Percentiles rank a stretch among this genome's conserved stretches.
Conservation (phyloP, 2,888 invertebrate genomes). For the Mesorhabditis spiculigera region DNA sequence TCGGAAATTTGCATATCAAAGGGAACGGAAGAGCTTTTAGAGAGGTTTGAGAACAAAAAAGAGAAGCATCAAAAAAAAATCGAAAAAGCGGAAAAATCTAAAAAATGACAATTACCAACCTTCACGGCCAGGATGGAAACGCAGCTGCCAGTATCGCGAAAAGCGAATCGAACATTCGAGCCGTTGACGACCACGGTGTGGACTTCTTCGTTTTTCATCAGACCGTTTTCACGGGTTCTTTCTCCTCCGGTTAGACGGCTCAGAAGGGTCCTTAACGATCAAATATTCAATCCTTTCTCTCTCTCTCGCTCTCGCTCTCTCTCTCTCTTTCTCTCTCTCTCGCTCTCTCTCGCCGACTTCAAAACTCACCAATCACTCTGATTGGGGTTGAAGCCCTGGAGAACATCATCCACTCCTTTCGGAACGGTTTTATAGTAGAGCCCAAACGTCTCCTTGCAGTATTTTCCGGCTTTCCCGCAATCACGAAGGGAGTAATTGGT, state of each 20-base stretch:
- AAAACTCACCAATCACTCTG: background rate
- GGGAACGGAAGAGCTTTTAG: no score
- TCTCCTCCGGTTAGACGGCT: background rate
- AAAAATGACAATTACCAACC: background rate
- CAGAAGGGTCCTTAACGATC: background rate
- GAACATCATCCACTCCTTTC: background rate
- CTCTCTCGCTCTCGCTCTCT: no score
- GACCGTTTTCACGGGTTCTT: background rate
- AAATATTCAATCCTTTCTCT: background rate
- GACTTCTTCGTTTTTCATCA: slow-evolving; percentile 5
- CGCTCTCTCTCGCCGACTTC: no score
- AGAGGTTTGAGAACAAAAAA: no score
- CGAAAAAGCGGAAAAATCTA: no score
- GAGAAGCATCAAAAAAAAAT: no score
- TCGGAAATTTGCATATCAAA: no score
- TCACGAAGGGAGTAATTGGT: background rate
- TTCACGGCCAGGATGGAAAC: slow-evolving; percentile 2
- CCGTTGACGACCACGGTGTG: slow-evolving; percentile 2
- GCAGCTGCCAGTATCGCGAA: slow-evolving; percentile 4
- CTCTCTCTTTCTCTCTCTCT: no score
- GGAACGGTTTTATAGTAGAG: slow-evolving; percentile 3
- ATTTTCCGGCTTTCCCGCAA: slow-evolving; percentile 2
- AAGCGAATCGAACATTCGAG: slow-evolving; percentile 3
- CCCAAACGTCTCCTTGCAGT: background rate
- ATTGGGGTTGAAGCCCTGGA: background rate